Percentiles rank a stretch among this genome's conserved stretches.
These are phyloP conservation scores for Fulmarus glacialis DNA, from an alignment of 2,113 vertebrate genomes.

Conservation along the genomic window DNA sequence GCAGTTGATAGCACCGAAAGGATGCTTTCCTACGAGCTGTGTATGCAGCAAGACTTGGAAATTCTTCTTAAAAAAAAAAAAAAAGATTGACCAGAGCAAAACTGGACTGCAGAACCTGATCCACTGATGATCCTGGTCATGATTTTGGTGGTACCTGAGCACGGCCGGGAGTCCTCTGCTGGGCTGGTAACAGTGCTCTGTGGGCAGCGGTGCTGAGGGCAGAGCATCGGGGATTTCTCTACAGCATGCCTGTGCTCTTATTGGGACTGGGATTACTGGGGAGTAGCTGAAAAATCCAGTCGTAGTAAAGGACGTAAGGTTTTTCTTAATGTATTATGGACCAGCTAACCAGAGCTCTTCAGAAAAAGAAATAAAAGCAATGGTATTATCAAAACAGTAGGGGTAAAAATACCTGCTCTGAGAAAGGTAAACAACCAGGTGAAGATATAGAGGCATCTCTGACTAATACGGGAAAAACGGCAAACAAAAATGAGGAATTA, in stretches of 20 bases:
- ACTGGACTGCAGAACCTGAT: background rate
- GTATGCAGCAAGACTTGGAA: background rate
- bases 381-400: background rate
- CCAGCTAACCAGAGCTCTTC: background rate
- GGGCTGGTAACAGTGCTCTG: background rate
- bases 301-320: background rate
- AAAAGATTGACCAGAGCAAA: background rate
- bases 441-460: background rate
- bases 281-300: background rate
- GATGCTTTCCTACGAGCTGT: background rate
- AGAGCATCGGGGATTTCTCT: background rate
- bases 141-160: background rate
- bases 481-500: background rate
- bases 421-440: background rate
- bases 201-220: fast-evolving
- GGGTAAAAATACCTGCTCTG: background rate
- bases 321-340: background rate
- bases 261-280: background rate
- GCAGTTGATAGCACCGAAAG: background rate
- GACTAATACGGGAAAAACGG: background rate
- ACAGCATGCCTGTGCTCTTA: background rate
- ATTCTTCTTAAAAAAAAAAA: background rate
- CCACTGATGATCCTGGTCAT: background rate
- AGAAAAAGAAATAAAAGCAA: background rate
- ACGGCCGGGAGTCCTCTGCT: fast-evolving